Evolutionary conservation across 2,888 invertebrate species (phyloP), one percentile per base, ranked within the genome.

Genomic region (Pegoplata infirma): DNA sequence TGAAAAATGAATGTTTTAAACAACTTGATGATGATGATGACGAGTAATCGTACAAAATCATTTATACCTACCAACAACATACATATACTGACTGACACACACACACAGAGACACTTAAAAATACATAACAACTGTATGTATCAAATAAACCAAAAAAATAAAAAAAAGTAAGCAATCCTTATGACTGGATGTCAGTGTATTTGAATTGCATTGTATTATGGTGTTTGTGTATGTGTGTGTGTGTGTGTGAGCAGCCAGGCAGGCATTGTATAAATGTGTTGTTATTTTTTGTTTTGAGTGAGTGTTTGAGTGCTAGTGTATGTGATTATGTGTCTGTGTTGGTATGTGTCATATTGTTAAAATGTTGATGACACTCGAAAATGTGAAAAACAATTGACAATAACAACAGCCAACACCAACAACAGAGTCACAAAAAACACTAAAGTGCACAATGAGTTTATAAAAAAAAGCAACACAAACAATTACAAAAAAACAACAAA

Each of bases 361-460:
- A 79, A 75, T 79, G 79, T 75, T 79, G 79, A 79, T 79, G 79
- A 79, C 75, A 79, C 79, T 79, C 75, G 63, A 79, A 79, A 79
- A 72, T 79, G 71, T 79, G 79, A 71, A 79, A 79, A 79, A 79
- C 79, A 79, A 79, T 75, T 79, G 79, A 79, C 79, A 79, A 79
- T 75, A 79, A 67, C 71, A 75, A 71, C 61, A 73, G 51, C 55
- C 68, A 73, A 14, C 25, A 51, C 49, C 63, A 16, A 61, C 77
- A 72, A 63, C 68, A 46, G 19, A 44, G 67, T 58, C 58, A 36
- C 21, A 16, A 32, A 69, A 73, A 64, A 72, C 73, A 64, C 71
- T 72, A 74, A 68, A 77, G 73, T 81, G 81, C 81, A 75, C 79
- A 81, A 81, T 77, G 75, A 64, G 64, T 61, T 76, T 64, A 47